Conservation (phyloP, 2,888 invertebrate genomes). For the Parnassius apollo region DNA sequence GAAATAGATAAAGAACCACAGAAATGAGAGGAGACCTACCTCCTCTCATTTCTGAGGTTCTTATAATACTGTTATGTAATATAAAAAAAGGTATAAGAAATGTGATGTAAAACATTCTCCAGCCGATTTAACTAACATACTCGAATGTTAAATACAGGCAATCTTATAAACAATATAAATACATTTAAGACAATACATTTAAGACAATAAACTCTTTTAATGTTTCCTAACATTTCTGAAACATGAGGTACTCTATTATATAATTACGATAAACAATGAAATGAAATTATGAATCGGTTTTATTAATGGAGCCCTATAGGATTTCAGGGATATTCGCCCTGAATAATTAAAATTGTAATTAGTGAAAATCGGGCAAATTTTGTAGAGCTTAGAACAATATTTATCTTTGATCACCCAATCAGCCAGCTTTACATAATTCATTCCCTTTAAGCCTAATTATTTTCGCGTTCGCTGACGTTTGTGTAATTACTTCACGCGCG, state of each 20-base stretch:
- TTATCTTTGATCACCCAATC: constrained; percentile 38
- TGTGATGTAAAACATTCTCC: too few relatives aligned
- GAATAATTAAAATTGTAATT: constrained; percentile 62
- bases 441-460: constrained; percentile 42
- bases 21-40: too few relatives aligned
- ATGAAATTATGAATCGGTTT: not conserved
- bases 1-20: too few relatives aligned
- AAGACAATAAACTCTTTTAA: too few relatives aligned
- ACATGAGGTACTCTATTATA: not conserved
- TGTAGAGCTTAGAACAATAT: constrained; percentile 34
- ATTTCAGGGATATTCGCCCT: constrained; percentile 30
- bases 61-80: too few relatives aligned
- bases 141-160: too few relatives aligned
- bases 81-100: too few relatives aligned
- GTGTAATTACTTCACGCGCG: constrained; percentile 22
- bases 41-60: too few relatives aligned
- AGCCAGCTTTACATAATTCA: constrained; percentile 30
- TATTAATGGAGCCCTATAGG: constrained; percentile 4
- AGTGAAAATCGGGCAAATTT: constrained; percentile 36
- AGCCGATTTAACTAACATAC: too few relatives aligned
- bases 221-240: too few relatives aligned
- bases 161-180: too few relatives aligned
- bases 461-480: constrained; percentile 30
- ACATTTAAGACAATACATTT: too few relatives aligned
- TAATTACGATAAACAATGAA: not conserved